Conservation (phyloP, 2,888 invertebrate species). For the Trichopoda pennipes region DNA sequence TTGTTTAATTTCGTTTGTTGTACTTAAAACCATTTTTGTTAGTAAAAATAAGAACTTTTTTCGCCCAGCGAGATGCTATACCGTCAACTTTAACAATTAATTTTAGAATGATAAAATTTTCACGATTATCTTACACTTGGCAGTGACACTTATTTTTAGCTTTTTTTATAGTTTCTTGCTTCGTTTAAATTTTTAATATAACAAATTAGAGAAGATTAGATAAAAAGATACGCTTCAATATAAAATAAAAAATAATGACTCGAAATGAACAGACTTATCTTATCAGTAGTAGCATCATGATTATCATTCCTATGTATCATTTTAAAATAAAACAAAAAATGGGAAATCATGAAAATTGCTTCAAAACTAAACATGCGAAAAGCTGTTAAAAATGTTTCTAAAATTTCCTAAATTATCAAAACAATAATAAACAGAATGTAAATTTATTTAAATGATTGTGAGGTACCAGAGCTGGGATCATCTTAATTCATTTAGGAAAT, state of each 20-base stretch:
- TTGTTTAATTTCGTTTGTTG: neutral
- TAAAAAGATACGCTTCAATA: neutral
- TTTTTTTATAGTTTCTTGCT: neutral
- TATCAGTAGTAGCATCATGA: neutral
- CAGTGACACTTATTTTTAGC: constrained; percentile 15
- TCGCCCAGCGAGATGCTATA: neutral
- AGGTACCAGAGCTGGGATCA: too few species aligned
- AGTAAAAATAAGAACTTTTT: neutral
- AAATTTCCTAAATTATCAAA: too few species aligned
- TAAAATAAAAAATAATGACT: neutral
- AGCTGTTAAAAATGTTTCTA: too few species aligned
- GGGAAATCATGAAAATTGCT: neutral
- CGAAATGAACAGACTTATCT: neutral
- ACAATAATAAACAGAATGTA: too few species aligned
- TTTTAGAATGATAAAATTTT: constrained; percentile 18
- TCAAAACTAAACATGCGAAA: too few species aligned
- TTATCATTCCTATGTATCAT: neutral
- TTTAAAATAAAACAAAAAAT: neutral
- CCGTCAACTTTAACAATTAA: constrained; percentile 10
- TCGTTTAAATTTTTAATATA: neutral
- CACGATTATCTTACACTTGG: constrained; percentile 22
- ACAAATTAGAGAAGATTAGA: constrained; percentile 20
- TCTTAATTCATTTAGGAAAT: too few species aligned
- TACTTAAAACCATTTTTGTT: constrained; percentile 15
- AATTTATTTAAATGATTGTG: too few species aligned